A percentile compares a stretch with the other conserved stretches of the same genome.
Evolutionary conservation across 2,797 vertebrate genomes (phyloP).

Genomic region (Phalloptychus januarius): DNA sequence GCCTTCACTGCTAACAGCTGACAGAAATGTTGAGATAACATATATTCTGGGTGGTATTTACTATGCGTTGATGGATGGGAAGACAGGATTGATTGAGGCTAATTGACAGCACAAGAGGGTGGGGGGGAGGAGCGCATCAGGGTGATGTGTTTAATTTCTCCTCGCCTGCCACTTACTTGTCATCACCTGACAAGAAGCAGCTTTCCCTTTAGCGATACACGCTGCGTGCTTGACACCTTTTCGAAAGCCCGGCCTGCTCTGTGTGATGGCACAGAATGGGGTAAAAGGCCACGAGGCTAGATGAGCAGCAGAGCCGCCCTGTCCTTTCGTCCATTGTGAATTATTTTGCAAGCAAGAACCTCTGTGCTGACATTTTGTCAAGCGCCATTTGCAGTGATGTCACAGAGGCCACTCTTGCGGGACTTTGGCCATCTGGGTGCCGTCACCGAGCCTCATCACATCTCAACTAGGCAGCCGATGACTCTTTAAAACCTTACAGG

Average conservation of each 20-base stretch:
- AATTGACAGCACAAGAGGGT: slow-evolving; percentile 74
- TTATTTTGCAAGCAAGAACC: slow-evolving; percentile 70
- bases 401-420: slow-evolving; percentile 62
- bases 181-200: slow-evolving; percentile 76
- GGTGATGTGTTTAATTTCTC: slow-evolving; percentile 61
- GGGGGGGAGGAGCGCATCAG: slow-evolving; percentile 24
- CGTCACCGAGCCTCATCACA: slow-evolving; percentile 62
- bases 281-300: slow-evolving; percentile 46
- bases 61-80: slow-evolving; percentile 61
- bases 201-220: slow-evolving; percentile 50
- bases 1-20: slow-evolving; percentile 51
- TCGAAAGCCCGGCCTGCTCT: slow-evolving; percentile 36
- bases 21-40: slow-evolving; percentile 69
- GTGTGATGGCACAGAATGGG: slow-evolving; percentile 35
- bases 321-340: slow-evolving; percentile 72
- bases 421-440: slow-evolving; percentile 70
- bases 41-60: slow-evolving; percentile 67
- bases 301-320: slow-evolving; percentile 49
- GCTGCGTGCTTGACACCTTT: slow-evolving; percentile 62
- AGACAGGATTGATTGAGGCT: slow-evolving; percentile 76
- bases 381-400: slow-evolving; percentile 66
- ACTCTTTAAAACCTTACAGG: slow-evolving; percentile 49
- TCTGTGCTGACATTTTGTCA: slow-evolving; percentile 67
- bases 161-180: slow-evolving; percentile 73
- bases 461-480: slow-evolving; percentile 56